Evolutionary conservation across 2,888 invertebrate genomes (phyloP).

Genomic region (Nemoura dubitans): DNA sequence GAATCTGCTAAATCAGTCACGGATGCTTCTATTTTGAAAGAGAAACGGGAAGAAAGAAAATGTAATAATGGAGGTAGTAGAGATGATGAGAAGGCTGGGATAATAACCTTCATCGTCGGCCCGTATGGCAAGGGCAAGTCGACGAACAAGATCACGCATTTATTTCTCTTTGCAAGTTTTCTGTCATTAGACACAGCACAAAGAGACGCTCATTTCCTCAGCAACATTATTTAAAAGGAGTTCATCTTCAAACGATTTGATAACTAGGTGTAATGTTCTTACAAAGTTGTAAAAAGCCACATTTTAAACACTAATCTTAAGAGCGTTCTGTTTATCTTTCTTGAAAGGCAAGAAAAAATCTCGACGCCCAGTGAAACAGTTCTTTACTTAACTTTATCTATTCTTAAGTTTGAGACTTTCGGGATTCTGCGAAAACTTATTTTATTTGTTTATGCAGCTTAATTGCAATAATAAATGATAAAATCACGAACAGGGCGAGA

Average conservation of each 20-base stretch:
- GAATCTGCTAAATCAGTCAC: background rate
- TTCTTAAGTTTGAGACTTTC: background rate
- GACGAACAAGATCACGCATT: background rate
- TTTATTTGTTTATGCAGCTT: slow-evolving; percentile 7
- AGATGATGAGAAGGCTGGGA: background rate
- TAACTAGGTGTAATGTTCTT: slow-evolving; percentile 12
- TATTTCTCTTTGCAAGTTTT: slow-evolving; percentile 7
- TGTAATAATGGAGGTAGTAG: background rate
- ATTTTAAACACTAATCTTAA: background rate
- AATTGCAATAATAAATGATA: background rate
- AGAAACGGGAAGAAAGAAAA: background rate
- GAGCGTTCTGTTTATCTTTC: background rate
- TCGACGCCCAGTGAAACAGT: background rate
- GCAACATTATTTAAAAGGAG: background rate
- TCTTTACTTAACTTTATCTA: background rate
- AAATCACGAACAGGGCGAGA: background rate
- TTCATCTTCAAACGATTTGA: slow-evolving; percentile 5
- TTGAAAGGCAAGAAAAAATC: background rate
- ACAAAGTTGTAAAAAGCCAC: slow-evolving; percentile 12
- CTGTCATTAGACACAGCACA: background rate
- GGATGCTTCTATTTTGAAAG: background rate
- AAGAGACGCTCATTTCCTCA: background rate
- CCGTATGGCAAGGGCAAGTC: background rate
- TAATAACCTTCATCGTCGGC: background rate
- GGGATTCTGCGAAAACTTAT: background rate